Base-by-base conservation (phyloP, 2,113 vertebrate species). In the Pithys albifrons region DNA sequence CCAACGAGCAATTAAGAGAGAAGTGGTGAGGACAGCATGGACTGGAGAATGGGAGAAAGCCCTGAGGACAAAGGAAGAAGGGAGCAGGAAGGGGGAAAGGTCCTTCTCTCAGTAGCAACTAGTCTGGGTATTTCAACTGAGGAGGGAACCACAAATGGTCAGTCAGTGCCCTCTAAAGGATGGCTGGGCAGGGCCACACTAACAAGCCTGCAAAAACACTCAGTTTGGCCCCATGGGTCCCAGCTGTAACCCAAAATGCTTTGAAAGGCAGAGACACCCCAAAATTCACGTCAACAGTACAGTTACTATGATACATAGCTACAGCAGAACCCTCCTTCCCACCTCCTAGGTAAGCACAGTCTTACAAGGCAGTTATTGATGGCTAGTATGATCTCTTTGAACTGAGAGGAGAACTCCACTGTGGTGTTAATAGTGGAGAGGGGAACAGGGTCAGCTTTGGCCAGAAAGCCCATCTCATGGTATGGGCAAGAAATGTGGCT, bases 111-210 rank as follows among this genome's bases (percentile, higher is more conserved):
- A 25, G 37, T 29, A 45, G 11, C 35, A 86, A 15, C 18, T 51
- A 75, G 51, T 48, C 69, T 46, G 37, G 13, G 52, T 29, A n/a
- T 1, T 54, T 66, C 37, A 46, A 67, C 25, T 1, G 1, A 85
- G 0, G 2, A 25, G 70, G 71, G 45, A 95, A 79, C 37, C 41
- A 92, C 74, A 69, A 13, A 7, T 0, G 62, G 55, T 90, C 85
- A 76, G 41, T 91, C 95, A 94, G 88, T 93, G 92, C 85, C 79
- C 82, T 96, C 92, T 94, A 92, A 96, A 94, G 94, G 88, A 83
- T 55, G 43, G 55, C n/a, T 1, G 1, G 54, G 54, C 82, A 85
- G 64, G 43, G 25, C 67, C 72, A 73, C 0, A 0, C n/a, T 96
- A 64, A 14, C 48, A 25, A 41, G 12, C 35, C 43, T 49, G 73